Percentiles rank a stretch among this genome's conserved stretches.
These are phyloP conservation scores for Hemicrepidius hirtus DNA, from an alignment of 2,888 invertebrate genomes.

Conservation along the genomic window DNA sequence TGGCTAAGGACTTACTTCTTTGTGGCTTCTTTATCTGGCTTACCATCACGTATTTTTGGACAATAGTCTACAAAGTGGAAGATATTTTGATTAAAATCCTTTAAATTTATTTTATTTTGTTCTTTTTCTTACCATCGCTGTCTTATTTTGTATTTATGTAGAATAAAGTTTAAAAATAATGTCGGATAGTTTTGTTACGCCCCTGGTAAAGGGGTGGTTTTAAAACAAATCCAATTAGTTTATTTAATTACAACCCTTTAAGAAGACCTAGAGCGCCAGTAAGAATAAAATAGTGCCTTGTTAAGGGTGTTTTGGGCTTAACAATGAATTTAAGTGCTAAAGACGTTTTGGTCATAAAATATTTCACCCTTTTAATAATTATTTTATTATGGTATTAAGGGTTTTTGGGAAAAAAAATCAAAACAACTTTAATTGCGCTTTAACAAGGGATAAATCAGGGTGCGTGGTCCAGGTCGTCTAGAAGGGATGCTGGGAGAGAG, in stretches of 20 bases:
- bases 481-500: conserved; percentile 44
- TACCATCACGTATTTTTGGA: background rate
- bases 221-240: too few relatives aligned
- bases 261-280: too few relatives aligned
- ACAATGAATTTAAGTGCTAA: conserved; percentile 38
- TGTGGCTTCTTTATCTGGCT: conserved; percentile 62
- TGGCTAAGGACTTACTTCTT: conserved; percentile 64
- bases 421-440: background rate
- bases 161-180: background rate
- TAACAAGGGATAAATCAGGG: conserved; percentile 7
- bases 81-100: background rate
- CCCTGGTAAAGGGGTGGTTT: too few relatives aligned
- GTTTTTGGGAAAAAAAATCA: background rate
- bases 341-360: conserved; percentile 57
- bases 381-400: conserved; percentile 54
- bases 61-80: background rate
- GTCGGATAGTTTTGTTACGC: too few relatives aligned
- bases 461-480: conserved; percentile 22
- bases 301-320: too few relatives aligned
- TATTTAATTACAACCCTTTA: too few relatives aligned
- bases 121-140: background rate
- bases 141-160: conserved; percentile 22
- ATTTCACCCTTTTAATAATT: conserved; percentile 56
- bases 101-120: background rate
- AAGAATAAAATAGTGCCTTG: too few relatives aligned